phyloP scores from a whole-genome alignment of 2,797 vertebrate species.

The Schizopygopsis malacanthus region DNA sequence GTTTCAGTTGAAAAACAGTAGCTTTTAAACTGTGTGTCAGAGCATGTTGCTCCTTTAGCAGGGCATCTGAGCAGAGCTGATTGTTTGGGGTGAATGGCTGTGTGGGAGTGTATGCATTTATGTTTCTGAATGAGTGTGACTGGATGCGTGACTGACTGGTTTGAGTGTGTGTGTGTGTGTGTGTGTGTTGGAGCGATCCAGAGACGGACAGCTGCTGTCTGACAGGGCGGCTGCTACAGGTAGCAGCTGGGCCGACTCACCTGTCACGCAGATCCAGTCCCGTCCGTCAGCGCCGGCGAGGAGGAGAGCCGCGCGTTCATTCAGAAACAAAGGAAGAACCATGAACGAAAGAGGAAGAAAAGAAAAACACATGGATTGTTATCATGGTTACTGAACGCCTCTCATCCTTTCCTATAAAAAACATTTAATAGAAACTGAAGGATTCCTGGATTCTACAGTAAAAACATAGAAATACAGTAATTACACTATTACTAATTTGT shows the following conservation, averaged over 20 bases:
- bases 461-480: neutral
- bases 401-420: neutral
- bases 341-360: slow-evolving; percentile 38
- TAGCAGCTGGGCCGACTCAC: slow-evolving; percentile 82
- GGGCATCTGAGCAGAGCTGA: slow-evolving; percentile 60
- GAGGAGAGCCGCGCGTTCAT: slow-evolving; percentile 59
- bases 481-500: neutral
- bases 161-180: slow-evolving; percentile 5
- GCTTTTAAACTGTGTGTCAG: neutral
- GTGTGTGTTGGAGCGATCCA: slow-evolving; percentile 27
- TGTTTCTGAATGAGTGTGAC: slow-evolving; percentile 61
- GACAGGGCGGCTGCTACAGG: slow-evolving; percentile 68
- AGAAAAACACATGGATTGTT: slow-evolving; percentile 29
- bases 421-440: neutral
- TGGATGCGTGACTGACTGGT: slow-evolving; percentile 46
- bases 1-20: neutral
- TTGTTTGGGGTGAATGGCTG: slow-evolving; percentile 46
- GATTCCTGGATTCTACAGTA: neutral
- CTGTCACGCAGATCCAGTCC: slow-evolving; percentile 82
- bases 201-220: slow-evolving; percentile 72
- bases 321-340: slow-evolving; percentile 58
- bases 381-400: neutral
- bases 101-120: slow-evolving; percentile 60
- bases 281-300: slow-evolving; percentile 73
- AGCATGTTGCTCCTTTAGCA: slow-evolving; percentile 27